phyloP scores from a whole-genome alignment of 2,113 vertebrate species.

The Microtus montanus region DNA sequence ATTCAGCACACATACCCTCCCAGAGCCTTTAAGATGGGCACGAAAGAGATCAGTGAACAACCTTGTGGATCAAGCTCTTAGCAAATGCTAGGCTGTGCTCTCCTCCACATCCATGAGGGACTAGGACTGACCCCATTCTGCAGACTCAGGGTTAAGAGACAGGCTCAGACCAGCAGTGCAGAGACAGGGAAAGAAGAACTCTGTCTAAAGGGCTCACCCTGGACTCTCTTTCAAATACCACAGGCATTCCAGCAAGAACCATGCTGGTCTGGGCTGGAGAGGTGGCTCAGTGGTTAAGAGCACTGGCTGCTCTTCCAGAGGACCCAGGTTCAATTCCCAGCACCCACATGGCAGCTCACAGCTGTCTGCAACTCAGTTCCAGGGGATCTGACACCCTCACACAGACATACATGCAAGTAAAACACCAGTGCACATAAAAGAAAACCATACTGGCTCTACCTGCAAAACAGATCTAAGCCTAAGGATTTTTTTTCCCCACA shows the following conservation, averaged over 20 bases:
- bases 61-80: neutral
- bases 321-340: neutral
- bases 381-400: neutral
- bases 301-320: neutral
- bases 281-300: neutral
- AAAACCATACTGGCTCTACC: neutral
- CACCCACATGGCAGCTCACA: neutral
- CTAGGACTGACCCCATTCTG: neutral
- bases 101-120: neutral
- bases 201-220: neutral
- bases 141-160: constrained; percentile 5
- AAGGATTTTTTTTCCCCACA: neutral
- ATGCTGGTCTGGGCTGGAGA: neutral
- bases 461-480: constrained; percentile 1
- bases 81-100: neutral
- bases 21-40: neutral
- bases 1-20: neutral
- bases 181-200: neutral
- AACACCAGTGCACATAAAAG: neutral
- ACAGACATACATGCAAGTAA: neutral
- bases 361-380: neutral
- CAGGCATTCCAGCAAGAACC: neutral
- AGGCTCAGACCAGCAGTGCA: neutral
- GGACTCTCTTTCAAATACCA: neutral
- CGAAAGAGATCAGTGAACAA: neutral